Evolutionary conservation across 2,797 vertebrate species (phyloP).

Genomic region (Xerus rutilus): DNA sequence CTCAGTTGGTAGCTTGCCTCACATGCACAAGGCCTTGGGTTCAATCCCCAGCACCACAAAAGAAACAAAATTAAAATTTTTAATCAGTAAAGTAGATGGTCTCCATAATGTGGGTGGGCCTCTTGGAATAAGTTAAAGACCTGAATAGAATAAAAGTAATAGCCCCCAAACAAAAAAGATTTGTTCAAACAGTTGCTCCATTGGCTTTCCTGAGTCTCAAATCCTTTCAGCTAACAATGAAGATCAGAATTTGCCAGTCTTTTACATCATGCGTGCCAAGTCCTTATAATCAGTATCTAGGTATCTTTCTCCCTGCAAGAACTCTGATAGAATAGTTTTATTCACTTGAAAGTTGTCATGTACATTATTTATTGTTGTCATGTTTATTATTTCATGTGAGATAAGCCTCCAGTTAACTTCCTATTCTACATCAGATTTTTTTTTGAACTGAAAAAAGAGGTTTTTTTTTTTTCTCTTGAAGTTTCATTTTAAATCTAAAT

Average conservation of each 20-base stretch:
- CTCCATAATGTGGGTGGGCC: neutral
- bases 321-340: neutral
- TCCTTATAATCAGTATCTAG: neutral
- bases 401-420: neutral
- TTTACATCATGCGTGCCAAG: neutral
- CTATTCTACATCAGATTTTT: neutral
- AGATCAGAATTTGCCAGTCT: neutral
- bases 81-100: conserved; percentile 22
- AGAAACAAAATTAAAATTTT: neutral
- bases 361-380: too few species aligned
- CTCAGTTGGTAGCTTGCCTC: too few species aligned
- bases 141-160: neutral
- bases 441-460: neutral
- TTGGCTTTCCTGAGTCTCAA: neutral
- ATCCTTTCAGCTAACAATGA: neutral
- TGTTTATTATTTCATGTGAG: neutral
- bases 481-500: neutral
- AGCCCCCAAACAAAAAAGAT: neutral
- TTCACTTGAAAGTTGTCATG: neutral
- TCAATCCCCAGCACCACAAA: too few species aligned
- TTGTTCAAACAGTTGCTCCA: neutral
- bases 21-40: too few species aligned
- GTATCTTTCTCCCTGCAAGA: neutral
- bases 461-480: neutral
- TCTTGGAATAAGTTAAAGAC: neutral